Conservation (phyloP, 2,888 invertebrate species). For the Bedellia somnulentella region DNA sequence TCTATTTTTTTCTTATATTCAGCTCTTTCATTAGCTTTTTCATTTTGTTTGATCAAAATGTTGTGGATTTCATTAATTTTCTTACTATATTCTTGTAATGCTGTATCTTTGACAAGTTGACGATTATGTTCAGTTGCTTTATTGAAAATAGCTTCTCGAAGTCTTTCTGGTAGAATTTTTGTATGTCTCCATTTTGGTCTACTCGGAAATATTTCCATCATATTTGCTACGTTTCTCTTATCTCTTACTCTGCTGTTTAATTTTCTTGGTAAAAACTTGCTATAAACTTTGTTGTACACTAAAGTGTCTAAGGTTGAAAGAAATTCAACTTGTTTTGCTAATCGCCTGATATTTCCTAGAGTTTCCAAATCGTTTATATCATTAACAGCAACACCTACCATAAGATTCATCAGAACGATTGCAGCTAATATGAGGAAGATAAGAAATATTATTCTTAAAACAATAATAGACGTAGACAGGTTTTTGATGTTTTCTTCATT, state of each 20-base stretch:
- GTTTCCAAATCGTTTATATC: conserved; percentile 60
- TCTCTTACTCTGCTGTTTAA: conserved; percentile 29
- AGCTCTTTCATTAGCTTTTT: not conserved
- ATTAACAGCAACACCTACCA: conserved; percentile 63
- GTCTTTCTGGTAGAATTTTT: conserved; percentile 28
- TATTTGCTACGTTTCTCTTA: conserved; percentile 29
- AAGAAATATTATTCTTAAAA: conserved; percentile 52
- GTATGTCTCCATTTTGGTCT: conserved; percentile 31
- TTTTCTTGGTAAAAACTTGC: conserved; percentile 27
- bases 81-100: conserved; percentile 23
- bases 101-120: conserved; percentile 31
- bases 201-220: conserved; percentile 36
- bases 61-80: conserved; percentile 38
- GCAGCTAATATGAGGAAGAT: conserved; percentile 56
- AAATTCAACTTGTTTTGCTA: conserved; percentile 60
- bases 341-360: conserved; percentile 53
- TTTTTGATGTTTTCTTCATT: conserved; percentile 37
- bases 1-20: conserved; percentile 11
- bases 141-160: conserved; percentile 40
- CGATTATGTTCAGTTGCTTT: conserved; percentile 39
- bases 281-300: conserved; percentile 43
- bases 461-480: conserved; percentile 32
- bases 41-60: conserved; percentile 20
- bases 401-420: conserved; percentile 61
- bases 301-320: conserved; percentile 51